Percentiles rank a stretch among this genome's conserved stretches.
phyloP scores from a whole-genome alignment of 2,888 invertebrate genomes.

The Argyresthia goedartella region DNA sequence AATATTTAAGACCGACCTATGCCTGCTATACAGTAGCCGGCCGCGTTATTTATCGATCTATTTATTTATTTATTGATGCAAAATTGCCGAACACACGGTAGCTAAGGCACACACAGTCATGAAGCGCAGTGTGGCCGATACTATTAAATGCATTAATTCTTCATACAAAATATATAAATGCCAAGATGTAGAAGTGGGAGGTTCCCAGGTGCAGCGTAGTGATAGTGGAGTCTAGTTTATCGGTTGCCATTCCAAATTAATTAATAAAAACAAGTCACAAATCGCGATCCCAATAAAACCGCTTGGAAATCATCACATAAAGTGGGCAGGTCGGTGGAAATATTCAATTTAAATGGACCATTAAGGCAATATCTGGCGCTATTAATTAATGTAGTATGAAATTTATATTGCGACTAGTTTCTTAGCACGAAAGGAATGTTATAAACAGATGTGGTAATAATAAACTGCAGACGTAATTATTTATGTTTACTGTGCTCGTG shows the following conservation, averaged over 20 bases:
- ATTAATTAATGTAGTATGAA: conserved; percentile 22
- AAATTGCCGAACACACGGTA: neutral
- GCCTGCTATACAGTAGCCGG: conserved; percentile 24
- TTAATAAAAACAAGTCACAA: conserved; percentile 8
- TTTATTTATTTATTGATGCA: conserved; percentile 3
- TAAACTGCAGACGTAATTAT: neutral
- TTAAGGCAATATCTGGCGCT: conserved; percentile 22
- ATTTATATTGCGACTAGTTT: conserved; percentile 14
- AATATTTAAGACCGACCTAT: conserved; percentile 23
- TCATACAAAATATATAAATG: neutral
- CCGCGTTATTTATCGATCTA: conserved; percentile 3
- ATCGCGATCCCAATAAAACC: conserved; percentile 19
- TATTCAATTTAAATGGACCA: conserved; percentile 21
- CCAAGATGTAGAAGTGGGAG: neutral
- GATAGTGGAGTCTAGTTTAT: neutral
- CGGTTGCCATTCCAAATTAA: neutral
- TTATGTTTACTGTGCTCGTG: neutral
- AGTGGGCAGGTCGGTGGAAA: conserved; percentile 10
- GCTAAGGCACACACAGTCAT: neutral
- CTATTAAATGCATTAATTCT: neutral
- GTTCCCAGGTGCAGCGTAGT: no score
- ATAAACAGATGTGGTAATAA: neutral
- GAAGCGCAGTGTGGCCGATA: neutral
- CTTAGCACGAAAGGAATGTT: conserved; percentile 17
- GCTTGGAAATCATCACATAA: conserved; percentile 16